Evolutionary conservation across 2,888 invertebrate genomes (phyloP).

Genomic region (Tenthredo distinguenda): DNA sequence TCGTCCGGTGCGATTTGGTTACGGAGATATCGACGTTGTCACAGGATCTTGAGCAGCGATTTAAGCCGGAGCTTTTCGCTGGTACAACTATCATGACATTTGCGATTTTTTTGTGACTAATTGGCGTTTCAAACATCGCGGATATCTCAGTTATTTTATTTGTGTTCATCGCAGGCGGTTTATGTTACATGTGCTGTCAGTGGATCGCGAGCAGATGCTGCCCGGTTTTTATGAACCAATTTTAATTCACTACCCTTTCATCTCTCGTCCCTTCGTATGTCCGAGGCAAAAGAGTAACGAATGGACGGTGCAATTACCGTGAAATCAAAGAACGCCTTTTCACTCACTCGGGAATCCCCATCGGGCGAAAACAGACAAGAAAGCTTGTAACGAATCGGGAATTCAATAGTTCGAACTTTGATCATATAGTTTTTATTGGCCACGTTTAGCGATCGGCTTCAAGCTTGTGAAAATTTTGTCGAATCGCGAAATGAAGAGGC

Average conservation of each 20-base stretch:
- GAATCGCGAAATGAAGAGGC: background rate
- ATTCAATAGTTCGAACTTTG: background rate
- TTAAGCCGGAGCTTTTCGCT: background rate
- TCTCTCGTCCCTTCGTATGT: conserved; percentile 1
- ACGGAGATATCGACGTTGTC: conserved; percentile 15
- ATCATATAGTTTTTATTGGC: background rate
- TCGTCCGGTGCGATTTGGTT: background rate
- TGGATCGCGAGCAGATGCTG: conserved; percentile 2
- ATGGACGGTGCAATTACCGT: conserved; percentile 72
- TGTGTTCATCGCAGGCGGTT: background rate
- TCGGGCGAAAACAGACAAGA: background rate
- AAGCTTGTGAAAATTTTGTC: background rate
- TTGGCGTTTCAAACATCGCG: background rate
- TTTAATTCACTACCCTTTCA: conserved; percentile 3
- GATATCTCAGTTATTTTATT: background rate
- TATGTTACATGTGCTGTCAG: conserved; percentile 6
- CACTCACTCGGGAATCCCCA: background rate
- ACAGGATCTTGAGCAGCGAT: background rate
- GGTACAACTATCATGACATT: background rate
- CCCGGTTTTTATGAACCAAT: background rate
- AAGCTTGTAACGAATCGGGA: background rate
- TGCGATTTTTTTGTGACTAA: background rate
- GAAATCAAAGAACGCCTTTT: conserved; percentile 65
- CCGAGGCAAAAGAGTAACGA: conserved; percentile 65
- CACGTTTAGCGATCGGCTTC: background rate